A percentile compares a stretch with the other conserved stretches of the same genome.
Conservation (phyloP, 2,113 vertebrate species). For the Xenopus tropicalis region DNA sequence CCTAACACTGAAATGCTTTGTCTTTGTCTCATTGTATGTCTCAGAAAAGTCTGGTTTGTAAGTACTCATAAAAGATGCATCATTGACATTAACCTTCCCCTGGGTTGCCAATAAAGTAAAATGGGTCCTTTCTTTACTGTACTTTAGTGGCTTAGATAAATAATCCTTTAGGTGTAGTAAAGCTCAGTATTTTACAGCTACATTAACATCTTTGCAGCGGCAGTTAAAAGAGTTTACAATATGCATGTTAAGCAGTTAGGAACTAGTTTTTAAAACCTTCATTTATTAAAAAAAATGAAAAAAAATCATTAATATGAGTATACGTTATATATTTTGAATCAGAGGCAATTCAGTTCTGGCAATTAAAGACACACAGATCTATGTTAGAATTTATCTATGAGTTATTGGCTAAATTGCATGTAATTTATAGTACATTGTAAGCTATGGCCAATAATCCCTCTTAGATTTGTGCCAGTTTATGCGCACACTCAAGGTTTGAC, state of each 20-base stretch:
- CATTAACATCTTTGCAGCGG: conserved; percentile 44
- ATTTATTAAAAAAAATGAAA: no score
- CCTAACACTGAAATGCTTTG: conserved; percentile 47
- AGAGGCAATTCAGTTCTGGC: no score
- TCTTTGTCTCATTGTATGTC: conserved; percentile 34
- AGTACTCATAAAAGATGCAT: conserved; percentile 58
- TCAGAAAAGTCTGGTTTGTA: conserved; percentile 55
- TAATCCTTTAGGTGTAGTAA: conserved; percentile 57
- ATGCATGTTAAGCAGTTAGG: conserved; percentile 38
- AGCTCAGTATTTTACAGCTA: conserved; percentile 54
- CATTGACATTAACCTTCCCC: conserved; percentile 64
- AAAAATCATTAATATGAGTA: no score
- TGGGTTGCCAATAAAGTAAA: conserved; percentile 72
- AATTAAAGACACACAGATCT: no score
- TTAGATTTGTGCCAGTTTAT: no score
- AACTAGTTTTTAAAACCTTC: no score
- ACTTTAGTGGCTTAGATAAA: conserved; percentile 62
- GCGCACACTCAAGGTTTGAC: no score
- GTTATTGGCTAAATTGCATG: no score
- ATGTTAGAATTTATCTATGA: no score
- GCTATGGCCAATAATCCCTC: no score
- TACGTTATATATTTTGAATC: no score
- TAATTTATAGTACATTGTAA: no score
- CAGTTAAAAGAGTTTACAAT: conserved; percentile 55
- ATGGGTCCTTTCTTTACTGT: conserved; percentile 62